Evolutionary conservation across 1,140 invertebrate genomes (phyloP).

Genomic region (Papilio xuthus): DNA sequence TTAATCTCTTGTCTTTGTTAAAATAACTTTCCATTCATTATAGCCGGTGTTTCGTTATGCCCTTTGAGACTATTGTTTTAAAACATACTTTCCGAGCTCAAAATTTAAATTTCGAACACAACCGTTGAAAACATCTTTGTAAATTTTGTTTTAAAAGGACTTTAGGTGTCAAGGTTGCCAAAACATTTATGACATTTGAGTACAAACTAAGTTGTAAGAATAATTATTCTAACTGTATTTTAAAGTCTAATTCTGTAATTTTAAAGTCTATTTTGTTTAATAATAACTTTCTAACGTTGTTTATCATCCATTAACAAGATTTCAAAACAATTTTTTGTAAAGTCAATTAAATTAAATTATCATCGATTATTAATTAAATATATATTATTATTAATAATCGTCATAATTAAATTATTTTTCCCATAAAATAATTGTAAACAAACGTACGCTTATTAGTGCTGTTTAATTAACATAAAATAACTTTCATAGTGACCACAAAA

Average conservation of each 20-base stretch:
- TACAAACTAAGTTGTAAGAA: background rate
- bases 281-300: background rate
- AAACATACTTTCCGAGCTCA: background rate
- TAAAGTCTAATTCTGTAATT: too few species aligned
- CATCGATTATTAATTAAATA: too few species aligned
- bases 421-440: background rate
- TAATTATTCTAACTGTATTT: background rate
- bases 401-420: too few species aligned
- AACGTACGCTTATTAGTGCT: background rate
- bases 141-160: background rate
- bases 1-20: conserved; percentile 29
- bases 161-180: background rate
- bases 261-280: background rate
- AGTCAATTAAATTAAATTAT: too few species aligned
- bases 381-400: too few species aligned
- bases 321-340: too few species aligned
- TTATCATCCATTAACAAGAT: background rate
- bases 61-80: conserved; percentile 8
- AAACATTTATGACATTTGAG: conserved; percentile 4
- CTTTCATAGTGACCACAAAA: background rate
- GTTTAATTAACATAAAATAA: background rate
- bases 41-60: background rate
- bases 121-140: background rate
- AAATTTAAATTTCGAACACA: conserved; percentile 15
- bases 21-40: conserved; percentile 20